Percentiles rank a stretch among this genome's conserved stretches.
phyloP scores from a whole-genome alignment of 2,888 invertebrate species.

The Adelognathus sp. region DNA sequence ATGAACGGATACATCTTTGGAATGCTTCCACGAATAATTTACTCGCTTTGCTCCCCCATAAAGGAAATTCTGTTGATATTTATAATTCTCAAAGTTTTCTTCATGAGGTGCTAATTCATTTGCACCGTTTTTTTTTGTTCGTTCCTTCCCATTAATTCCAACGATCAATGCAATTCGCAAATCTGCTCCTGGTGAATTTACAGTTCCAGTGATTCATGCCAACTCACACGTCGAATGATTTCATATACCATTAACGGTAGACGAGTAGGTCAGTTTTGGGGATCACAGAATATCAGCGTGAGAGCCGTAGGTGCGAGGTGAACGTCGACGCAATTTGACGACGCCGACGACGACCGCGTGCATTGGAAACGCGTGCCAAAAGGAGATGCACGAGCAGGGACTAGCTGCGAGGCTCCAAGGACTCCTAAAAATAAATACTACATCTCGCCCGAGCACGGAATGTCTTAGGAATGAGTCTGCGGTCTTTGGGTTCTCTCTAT shows the following conservation, averaged over 20 bases:
- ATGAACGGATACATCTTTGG: no score
- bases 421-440: constrained; percentile 59
- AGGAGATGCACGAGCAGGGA: constrained; percentile 57
- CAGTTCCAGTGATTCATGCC: no score
- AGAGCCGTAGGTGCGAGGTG: constrained; percentile 5
- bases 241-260: neutral
- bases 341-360: constrained; percentile 54
- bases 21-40: no score
- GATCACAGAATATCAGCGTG: neutral
- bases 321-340: constrained; percentile 28
- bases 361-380: constrained; percentile 50
- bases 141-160: no score
- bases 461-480: constrained; percentile 35
- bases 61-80: no score
- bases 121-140: no score
- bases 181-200: no score
- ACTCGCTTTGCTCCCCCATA: no score
- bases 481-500: constrained; percentile 14
- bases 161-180: no score
- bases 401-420: constrained; percentile 58
- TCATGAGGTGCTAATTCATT: no score
- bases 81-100: no score
- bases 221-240: neutral
- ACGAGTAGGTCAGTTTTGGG: neutral
- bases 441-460: constrained; percentile 52